Evolutionary conservation across 2,888 invertebrate species (phyloP).

Genomic region (Tetropium fuscum): DNA sequence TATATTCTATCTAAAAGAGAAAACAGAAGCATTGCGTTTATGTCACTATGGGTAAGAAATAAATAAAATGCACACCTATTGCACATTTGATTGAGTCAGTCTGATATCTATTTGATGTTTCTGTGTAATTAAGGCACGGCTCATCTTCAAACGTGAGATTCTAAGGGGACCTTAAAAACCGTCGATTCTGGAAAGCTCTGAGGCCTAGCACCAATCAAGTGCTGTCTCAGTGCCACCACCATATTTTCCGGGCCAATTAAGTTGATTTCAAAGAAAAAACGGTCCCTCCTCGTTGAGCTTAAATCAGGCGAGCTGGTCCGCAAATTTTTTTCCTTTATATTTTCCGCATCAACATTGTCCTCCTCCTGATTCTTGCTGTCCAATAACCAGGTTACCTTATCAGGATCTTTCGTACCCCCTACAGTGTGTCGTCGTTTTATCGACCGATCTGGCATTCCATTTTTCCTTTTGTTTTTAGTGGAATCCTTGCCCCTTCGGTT

Average conservation of each 20-base stretch:
- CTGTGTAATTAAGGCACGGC: slow-evolving; percentile 22
- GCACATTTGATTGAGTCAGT: slow-evolving; percentile 47
- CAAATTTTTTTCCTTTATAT: slow-evolving; percentile 68
- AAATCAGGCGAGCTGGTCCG: slow-evolving; percentile 74
- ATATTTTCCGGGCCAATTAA: slow-evolving; percentile 68
- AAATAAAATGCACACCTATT: slow-evolving; percentile 46
- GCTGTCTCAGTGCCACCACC: slow-evolving; percentile 65
- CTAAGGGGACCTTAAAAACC: slow-evolving; percentile 70
- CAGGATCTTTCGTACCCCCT: slow-evolving; percentile 91
- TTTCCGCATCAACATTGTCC: slow-evolving; percentile 58
- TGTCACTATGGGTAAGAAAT: slow-evolving; percentile 35
- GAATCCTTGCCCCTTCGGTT: slow-evolving; percentile 67
- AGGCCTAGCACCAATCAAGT: slow-evolving; percentile 67
- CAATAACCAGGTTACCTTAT: slow-evolving; percentile 70
- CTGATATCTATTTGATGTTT: slow-evolving; percentile 30
- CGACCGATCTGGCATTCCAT: slow-evolving; percentile 83
- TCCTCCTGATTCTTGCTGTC: slow-evolving; percentile 69
- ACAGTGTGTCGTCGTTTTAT: slow-evolving; percentile 93
- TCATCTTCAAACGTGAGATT: slow-evolving; percentile 69
- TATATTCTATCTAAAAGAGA: slow-evolving; percentile 31
- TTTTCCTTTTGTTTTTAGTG: slow-evolving; percentile 79
- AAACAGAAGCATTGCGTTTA: slow-evolving; percentile 17
- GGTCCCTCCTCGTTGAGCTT: slow-evolving; percentile 64
- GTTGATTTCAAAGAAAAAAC: slow-evolving; percentile 69
- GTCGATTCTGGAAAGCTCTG: slow-evolving; percentile 69